A percentile compares a stretch with the other conserved stretches of the same genome.
Conservation (phyloP, 30 jellyfish, hydroid and myxozoan genomes). For the Catostylus mosaicus region DNA sequence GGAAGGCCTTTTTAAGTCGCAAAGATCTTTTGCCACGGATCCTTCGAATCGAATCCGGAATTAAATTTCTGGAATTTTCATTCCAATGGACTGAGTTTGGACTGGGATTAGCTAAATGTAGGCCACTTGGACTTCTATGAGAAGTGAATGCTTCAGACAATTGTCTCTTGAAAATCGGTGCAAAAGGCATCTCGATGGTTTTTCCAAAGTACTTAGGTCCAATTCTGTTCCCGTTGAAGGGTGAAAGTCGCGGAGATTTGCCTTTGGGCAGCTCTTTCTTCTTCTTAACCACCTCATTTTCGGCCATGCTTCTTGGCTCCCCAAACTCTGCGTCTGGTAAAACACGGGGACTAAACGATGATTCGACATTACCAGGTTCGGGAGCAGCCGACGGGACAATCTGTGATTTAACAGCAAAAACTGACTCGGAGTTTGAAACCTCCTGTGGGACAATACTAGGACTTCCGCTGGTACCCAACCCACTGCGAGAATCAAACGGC, state of each 20-base stretch:
- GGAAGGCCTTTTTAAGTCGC: conserved; percentile 39
- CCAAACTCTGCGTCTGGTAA: not conserved
- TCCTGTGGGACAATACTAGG: not conserved
- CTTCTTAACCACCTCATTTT: not conserved
- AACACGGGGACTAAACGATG: not conserved
- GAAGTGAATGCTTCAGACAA: not conserved
- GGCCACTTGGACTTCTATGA: not conserved
- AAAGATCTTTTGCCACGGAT: not conserved
- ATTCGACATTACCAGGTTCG: not conserved
- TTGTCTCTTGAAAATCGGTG: conserved; percentile 34
- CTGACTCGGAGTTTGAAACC: not conserved
- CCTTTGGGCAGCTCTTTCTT: conserved; percentile 57
- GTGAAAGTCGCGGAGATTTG: conserved; percentile 47
- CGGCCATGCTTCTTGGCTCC: not conserved
- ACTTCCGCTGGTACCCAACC: not conserved
- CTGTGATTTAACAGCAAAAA: not conserved
- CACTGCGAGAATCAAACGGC: not conserved
- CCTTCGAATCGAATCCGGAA: not conserved
- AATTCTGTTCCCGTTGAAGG: conserved; percentile 36
- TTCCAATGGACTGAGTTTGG: not conserved
- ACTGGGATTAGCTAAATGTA: not conserved
- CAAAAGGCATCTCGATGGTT: conserved; percentile 34
- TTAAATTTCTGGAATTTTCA: not conserved
- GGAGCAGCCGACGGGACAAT: not conserved
- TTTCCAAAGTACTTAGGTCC: conserved; percentile 39